These are phyloP conservation scores for Beris chalybata DNA, from an alignment of 2,888 invertebrate species.

Conservation along the genomic window DNA sequence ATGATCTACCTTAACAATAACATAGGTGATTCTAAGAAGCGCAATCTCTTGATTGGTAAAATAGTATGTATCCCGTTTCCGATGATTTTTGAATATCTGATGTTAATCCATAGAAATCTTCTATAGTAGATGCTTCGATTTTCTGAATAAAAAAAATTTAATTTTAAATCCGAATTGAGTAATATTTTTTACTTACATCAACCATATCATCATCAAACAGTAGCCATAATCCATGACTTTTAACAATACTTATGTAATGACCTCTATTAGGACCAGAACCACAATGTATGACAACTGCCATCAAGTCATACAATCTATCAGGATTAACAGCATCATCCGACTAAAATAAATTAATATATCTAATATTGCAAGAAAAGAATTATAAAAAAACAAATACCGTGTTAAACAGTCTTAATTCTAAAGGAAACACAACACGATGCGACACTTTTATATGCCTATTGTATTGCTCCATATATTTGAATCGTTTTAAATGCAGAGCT, in stretches of 20 bases:
- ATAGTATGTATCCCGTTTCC: slow-evolving; percentile 99
- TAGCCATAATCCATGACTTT: slow-evolving; percentile 98
- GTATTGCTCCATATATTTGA: slow-evolving; percentile 97
- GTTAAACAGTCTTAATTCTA: slow-evolving; percentile 96
- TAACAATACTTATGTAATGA: slow-evolving; percentile 99
- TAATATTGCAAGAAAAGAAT: slow-evolving; percentile 15
- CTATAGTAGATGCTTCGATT: slow-evolving; percentile 98
- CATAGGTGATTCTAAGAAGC: slow-evolving; percentile 44
- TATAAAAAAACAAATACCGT: slow-evolving; percentile 64
- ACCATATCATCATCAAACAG: slow-evolving; percentile 99
- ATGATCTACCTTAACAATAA: neutral
- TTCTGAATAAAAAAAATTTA: slow-evolving; percentile 68
- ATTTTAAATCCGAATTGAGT: slow-evolving; percentile 6
- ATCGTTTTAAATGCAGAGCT: slow-evolving; percentile 95
- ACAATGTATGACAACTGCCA: slow-evolving; percentile 99
- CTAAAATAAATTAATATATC: slow-evolving; percentile 57
- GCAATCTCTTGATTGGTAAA: slow-evolving; percentile 94
- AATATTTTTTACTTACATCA: slow-evolving; percentile 72
- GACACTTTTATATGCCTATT: slow-evolving; percentile 99
- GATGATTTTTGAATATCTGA: slow-evolving; percentile 99
- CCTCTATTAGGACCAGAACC: slow-evolving; percentile 99
- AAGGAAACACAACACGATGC: slow-evolving; percentile 97
- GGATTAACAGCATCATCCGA: slow-evolving; percentile 98
- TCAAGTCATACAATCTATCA: slow-evolving; percentile 96
- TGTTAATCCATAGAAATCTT: slow-evolving; percentile 99